Base-by-base conservation (phyloP, 2,888 invertebrate species). In the Lycaena phlaeas region DNA sequence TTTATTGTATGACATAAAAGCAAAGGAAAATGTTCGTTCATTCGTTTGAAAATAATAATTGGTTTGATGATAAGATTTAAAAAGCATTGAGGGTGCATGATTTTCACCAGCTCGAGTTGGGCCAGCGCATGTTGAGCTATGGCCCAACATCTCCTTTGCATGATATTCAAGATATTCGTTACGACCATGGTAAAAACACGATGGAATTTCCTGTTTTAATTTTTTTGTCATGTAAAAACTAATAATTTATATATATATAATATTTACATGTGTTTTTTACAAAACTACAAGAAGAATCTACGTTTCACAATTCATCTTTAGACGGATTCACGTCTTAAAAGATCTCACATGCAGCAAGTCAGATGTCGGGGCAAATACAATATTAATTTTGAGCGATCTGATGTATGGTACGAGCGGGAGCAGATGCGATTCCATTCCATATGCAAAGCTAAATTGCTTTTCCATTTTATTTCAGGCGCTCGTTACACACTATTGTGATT, bases 401-500 rank as follows among this genome's bases (percentile, higher is more conserved):
- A n/a, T 10, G 29, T 14, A 29, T 29, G n/a, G 14, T 29, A 14
- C n/a, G 1, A 14, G 9, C 5, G 14, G 12, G 29, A 29, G 14
- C 14, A 29, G 29, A 25, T 7, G 25, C n/a, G 25, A 25, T n/a
- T 25, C 14, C 29, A 14, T 3, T 29, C 29, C 9, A 29, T 29
- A 29, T 29, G 29, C 29, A 29, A 29, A 29, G 29, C 14, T 29
- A 29, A 29, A 29, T 29, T 29, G 14, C 29, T 29, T 29, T 14
- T 14, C 29, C 29, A 14, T 14, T 29, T 29, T 29, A 14, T n/a
- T 29, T 14, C 29, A 14, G 9, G 14, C 14, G 28, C n/a, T n/a
- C n/a, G n/a, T n/a, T n/a, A n/a, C n/a, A n/a, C n/a, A n/a, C n/a
- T n/a, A n/a, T n/a, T n/a, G n/a, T n/a, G n/a, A n/a, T n/a, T n/a